Conservation (phyloP, 1,140 invertebrate species). For the Atta colombica region DNA sequence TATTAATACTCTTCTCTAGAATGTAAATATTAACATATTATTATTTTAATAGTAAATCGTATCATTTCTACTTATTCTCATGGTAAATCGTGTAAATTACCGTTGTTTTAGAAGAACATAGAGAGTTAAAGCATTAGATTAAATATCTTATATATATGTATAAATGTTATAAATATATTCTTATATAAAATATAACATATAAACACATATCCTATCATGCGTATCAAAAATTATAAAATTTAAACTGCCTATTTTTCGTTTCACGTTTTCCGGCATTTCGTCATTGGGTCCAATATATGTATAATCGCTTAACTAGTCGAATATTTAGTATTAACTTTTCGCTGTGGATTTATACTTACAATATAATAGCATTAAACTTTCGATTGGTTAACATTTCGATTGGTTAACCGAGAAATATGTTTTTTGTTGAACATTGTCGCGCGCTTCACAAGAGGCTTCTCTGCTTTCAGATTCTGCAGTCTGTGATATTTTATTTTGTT, state of each 20-base stretch:
- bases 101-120: background rate
- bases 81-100: no score
- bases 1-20: no score
- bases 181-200: no score
- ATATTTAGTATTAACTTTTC: conserved; percentile 43
- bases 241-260: background rate
- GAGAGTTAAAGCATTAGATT: background rate
- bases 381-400: conserved; percentile 2
- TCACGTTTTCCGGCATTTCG: background rate
- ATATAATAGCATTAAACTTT: background rate
- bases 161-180: background rate
- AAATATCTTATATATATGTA: background rate
- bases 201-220: background rate
- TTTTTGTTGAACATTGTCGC: conserved; percentile 26
- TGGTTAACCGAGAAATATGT: conserved; percentile 6
- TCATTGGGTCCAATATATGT: conserved; percentile 1
- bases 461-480: background rate
- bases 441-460: background rate
- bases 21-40: no score
- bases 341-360: no score
- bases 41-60: no score
- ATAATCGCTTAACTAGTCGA: background rate
- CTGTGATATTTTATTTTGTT: background rate
- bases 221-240: conserved; percentile 9
- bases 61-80: no score